Evolutionary conservation across 2,797 vertebrate genomes (phyloP).

Genomic region (Delichon dasypus): DNA sequence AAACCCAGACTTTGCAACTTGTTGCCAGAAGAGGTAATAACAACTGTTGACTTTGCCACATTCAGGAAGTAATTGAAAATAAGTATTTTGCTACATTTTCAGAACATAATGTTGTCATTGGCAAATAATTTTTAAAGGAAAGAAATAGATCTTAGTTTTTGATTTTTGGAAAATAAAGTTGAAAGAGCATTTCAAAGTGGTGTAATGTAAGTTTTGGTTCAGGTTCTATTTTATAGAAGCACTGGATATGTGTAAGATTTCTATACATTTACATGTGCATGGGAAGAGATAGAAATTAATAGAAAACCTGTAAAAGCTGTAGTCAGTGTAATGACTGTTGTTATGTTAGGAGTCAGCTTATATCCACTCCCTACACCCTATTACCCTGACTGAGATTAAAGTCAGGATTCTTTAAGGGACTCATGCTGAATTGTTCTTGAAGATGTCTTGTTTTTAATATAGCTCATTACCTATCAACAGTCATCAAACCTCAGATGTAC

Average conservation of each 20-base stretch:
- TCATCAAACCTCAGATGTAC: neutral
- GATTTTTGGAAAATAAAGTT: neutral
- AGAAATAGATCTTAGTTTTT: neutral
- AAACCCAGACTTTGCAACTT: neutral
- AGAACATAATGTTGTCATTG: neutral
- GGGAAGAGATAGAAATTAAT: neutral
- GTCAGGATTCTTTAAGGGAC: neutral
- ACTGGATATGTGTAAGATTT: neutral
- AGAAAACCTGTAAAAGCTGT: neutral
- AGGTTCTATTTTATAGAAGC: neutral
- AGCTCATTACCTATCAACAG: neutral
- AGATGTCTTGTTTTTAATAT: neutral
- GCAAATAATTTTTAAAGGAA: neutral
- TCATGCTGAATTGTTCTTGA: neutral
- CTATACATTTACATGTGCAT: neutral
- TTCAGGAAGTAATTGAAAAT: neutral
- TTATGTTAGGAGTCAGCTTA: neutral
- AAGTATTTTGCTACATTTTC: neutral
- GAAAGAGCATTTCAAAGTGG: neutral
- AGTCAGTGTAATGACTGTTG: neutral
- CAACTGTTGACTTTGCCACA: neutral
- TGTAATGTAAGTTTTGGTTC: neutral
- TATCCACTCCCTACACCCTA: fast-evolving
- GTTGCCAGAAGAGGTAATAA: neutral
- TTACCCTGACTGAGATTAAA: neutral